Evolutionary conservation across 2,797 vertebrate species (phyloP).

Genomic region (Lepus oiostolus): DNA sequence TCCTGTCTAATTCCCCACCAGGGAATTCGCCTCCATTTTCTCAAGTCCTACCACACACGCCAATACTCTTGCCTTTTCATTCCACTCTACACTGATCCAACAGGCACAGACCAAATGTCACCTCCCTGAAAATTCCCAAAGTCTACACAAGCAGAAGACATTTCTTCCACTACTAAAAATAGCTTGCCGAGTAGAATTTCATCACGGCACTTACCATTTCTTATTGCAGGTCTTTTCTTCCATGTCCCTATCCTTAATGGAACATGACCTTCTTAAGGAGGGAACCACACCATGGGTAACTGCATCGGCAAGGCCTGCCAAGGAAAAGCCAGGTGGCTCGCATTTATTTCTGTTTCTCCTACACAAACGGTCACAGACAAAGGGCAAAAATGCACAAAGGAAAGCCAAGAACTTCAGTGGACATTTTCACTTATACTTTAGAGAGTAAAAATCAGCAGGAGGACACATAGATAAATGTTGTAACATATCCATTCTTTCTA

Average conservation of each 20-base stretch:
- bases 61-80: background rate
- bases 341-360: background rate
- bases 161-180: background rate
- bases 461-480: background rate
- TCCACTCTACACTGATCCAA: background rate
- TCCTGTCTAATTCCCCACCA: background rate
- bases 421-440: conserved; percentile 8
- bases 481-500: background rate
- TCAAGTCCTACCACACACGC: background rate
- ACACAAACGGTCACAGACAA: background rate
- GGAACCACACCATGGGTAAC: background rate
- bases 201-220: background rate
- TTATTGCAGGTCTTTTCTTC: conserved; percentile 20
- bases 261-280: background rate
- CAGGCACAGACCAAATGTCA: background rate
- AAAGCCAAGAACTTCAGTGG: background rate
- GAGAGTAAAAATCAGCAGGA: conserved; percentile 25
- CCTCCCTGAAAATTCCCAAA: conserved; percentile 25
- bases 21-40: background rate
- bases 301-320: background rate
- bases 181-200: conserved; percentile 7
- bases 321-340: background rate
- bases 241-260: background rate
- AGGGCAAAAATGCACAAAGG: background rate
- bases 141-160: background rate